Percentiles rank a stretch among this genome's conserved stretches.
Conservation (phyloP, 2,113 vertebrate species). For the Plecturocebus donacophilus region DNA sequence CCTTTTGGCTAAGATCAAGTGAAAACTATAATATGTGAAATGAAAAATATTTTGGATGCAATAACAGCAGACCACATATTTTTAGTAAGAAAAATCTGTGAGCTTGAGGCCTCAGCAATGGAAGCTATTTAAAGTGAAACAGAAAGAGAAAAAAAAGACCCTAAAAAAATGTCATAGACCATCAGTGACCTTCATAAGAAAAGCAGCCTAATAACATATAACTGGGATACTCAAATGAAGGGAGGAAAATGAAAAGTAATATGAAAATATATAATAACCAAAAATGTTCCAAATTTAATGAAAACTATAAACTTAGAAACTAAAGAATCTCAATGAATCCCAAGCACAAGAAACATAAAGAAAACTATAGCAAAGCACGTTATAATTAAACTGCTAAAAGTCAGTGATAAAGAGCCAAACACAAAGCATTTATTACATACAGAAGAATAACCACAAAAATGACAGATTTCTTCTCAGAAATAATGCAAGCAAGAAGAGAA, state of each 20-base stretch:
- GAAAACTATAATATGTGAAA: background rate
- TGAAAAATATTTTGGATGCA: background rate
- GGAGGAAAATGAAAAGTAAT: background rate
- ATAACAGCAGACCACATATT: background rate
- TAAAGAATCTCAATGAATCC: background rate
- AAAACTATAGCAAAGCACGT: background rate
- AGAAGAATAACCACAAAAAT: constrained; percentile 11
- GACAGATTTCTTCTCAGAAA: constrained; percentile 27
- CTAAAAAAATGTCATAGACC: background rate
- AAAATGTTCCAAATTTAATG: constrained; percentile 19
- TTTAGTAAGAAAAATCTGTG: background rate
- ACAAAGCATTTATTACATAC: background rate
- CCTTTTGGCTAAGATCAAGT: background rate
- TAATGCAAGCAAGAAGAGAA: background rate
- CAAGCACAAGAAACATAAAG: background rate
- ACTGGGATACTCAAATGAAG: background rate
- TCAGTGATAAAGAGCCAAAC: background rate
- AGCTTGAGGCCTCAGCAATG: background rate
- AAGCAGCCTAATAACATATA: background rate
- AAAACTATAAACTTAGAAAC: background rate
- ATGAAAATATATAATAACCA: background rate
- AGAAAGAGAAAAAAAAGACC: background rate
- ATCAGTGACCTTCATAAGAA: background rate
- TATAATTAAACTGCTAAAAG: background rate
- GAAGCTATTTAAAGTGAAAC: background rate